These are phyloP conservation scores for Anhinga rufa DNA, from an alignment of 2,113 vertebrate species.

Conservation along the genomic window DNA sequence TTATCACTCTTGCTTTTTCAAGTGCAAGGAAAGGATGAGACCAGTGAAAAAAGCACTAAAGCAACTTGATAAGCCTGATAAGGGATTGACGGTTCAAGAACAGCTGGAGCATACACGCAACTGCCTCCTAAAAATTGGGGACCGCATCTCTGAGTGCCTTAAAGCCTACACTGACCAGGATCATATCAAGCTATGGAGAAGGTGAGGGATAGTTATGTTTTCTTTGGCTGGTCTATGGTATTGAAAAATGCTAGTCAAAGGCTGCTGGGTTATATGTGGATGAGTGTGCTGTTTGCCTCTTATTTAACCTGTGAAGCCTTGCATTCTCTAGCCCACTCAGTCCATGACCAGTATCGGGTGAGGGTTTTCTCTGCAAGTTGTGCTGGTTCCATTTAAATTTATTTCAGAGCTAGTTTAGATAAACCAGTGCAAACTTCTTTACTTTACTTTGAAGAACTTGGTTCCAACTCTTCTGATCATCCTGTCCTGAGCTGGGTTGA, in stretches of 20 bases:
- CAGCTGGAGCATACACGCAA: conserved; percentile 96
- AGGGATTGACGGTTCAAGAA: conserved; percentile 90
- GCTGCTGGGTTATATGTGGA: not conserved
- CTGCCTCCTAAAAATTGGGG: conserved; percentile 95
- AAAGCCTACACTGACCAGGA: conserved; percentile 92
- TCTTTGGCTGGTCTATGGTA: not conserved
- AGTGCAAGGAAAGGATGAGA: conserved; percentile 99
- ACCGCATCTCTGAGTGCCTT: conserved; percentile 97
- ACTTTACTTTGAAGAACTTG: not conserved
- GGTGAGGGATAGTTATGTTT: conserved; percentile 60
- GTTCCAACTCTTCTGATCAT: not conserved
- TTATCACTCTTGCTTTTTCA: not conserved
- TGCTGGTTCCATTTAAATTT: not conserved
- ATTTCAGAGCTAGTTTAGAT: not conserved
- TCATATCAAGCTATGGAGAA: conserved; percentile 90
- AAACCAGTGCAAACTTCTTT: not conserved
- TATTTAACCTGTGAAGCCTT: not conserved
- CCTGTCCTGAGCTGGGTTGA: not conserved
- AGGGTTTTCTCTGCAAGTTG: not conserved
- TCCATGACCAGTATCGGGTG: not conserved
- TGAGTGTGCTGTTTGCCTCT: not conserved
- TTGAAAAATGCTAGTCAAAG: not conserved
- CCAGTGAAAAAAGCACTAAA: conserved; percentile 98
- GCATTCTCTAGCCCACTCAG: not conserved
- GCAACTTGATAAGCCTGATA: conserved; percentile 96